phyloP scores from a whole-genome alignment of 1,140 invertebrate species.

The Monomorium pharaonis region DNA sequence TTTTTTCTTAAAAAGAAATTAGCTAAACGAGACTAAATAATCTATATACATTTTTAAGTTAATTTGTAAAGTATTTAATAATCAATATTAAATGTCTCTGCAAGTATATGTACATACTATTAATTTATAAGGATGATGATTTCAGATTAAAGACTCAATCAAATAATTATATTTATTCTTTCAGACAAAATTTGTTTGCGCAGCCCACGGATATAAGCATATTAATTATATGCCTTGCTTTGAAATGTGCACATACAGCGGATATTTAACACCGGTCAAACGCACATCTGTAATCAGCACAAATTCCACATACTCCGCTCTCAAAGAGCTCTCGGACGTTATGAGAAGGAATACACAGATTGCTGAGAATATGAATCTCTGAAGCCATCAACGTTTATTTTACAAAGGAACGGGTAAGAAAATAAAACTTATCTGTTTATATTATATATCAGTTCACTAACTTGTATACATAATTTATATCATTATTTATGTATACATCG shows the following conservation, averaged over 20 bases:
- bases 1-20: not conserved
- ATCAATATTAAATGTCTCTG: not conserved
- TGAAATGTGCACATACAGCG: slow-evolving; percentile 17
- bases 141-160: not conserved
- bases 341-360: slow-evolving; percentile 15
- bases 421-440: not conserved
- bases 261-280: slow-evolving; percentile 48
- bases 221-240: slow-evolving; percentile 43
- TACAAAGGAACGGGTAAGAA: not conserved
- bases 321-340: slow-evolving; percentile 33
- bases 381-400: not conserved
- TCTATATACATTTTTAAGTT: not conserved
- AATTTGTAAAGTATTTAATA: not conserved
- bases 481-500: not conserved
- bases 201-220: not conserved
- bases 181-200: not conserved
- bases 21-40: not conserved
- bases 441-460: not conserved
- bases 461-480: not conserved
- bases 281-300: slow-evolving; percentile 13
- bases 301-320: slow-evolving; percentile 8
- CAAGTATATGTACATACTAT: not conserved
- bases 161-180: not conserved
- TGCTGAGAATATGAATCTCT: slow-evolving; percentile 6
- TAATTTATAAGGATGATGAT: not conserved